Evolutionary conservation across 1,140 invertebrate species (phyloP).

Genomic region (Arion vulgaris): DNA sequence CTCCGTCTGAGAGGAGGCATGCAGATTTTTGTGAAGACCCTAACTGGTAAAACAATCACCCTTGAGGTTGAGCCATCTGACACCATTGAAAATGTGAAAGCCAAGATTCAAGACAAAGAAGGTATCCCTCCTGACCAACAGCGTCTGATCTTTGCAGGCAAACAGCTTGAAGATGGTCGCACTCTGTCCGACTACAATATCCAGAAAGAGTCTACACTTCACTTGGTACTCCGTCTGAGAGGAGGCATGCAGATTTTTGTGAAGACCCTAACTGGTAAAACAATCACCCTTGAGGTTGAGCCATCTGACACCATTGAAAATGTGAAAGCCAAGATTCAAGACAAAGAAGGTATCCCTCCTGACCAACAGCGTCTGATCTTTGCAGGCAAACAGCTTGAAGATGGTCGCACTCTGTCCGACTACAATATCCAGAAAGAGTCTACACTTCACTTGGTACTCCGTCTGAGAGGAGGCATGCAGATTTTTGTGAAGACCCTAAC

Average conservation of each 20-base stretch:
- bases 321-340: slow-evolving; percentile 28
- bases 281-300: slow-evolving; percentile 64
- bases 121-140: slow-evolving; percentile 23
- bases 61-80: slow-evolving; percentile 74
- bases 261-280: slow-evolving; percentile 76
- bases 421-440: slow-evolving; percentile 95
- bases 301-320: slow-evolving; percentile 29
- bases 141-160: slow-evolving; percentile 75
- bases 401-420: slow-evolving; percentile 83
- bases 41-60: slow-evolving; percentile 73
- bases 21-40: too few relatives aligned
- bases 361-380: slow-evolving; percentile 31
- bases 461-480: too few relatives aligned
- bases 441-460: too few relatives aligned
- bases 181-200: slow-evolving; percentile 77
- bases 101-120: slow-evolving; percentile 71
- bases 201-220: slow-evolving; percentile 75
- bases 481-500: too few relatives aligned
- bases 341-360: slow-evolving; percentile 28
- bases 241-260: slow-evolving; percentile 85
- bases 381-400: slow-evolving; percentile 90
- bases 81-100: slow-evolving; percentile 84
- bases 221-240: slow-evolving; percentile 37
- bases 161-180: slow-evolving; percentile 93
- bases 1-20: too few relatives aligned